These are phyloP conservation scores for Apis florea DNA, from an alignment of 1,140 invertebrate species.

Conservation along the genomic window DNA sequence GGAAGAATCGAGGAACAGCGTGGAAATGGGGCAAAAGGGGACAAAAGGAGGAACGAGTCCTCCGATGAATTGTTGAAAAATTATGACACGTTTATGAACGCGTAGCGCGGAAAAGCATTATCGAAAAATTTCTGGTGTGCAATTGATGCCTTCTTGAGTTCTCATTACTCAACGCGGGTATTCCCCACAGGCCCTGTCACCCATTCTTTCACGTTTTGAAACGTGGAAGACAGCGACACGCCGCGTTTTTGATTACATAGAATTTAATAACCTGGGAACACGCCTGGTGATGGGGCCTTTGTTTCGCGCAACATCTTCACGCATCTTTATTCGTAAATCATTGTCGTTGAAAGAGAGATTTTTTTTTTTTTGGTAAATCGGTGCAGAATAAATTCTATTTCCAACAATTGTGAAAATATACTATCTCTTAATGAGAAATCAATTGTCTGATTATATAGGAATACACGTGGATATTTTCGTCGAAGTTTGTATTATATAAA, in stretches of 20 bases:
- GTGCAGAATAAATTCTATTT: too few species aligned
- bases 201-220: conserved; percentile 28
- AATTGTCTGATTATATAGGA: too few species aligned
- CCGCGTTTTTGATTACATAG: conserved; percentile 45
- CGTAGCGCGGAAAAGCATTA: conserved; percentile 17
- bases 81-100: conserved; percentile 31
- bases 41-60: background rate
- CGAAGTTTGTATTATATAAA: too few species aligned
- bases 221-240: conserved; percentile 27
- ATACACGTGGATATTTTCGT: too few species aligned
- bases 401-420: too few species aligned
- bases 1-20: background rate
- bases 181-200: conserved; percentile 46
- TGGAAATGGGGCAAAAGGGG: background rate
- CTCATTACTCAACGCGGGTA: conserved; percentile 50
- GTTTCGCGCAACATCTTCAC: background rate
- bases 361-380: too few species aligned
- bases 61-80: conserved; percentile 10
- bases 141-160: conserved; percentile 60
- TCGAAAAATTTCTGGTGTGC: conserved; percentile 44
- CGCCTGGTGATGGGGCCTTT: background rate
- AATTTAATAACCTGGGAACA: conserved; percentile 29
- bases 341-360: too few species aligned
- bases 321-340: background rate
- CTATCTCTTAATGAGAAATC: too few species aligned